Conservation (phyloP, 2,113 vertebrate genomes). For the Dicrurus megarhynchus region DNA sequence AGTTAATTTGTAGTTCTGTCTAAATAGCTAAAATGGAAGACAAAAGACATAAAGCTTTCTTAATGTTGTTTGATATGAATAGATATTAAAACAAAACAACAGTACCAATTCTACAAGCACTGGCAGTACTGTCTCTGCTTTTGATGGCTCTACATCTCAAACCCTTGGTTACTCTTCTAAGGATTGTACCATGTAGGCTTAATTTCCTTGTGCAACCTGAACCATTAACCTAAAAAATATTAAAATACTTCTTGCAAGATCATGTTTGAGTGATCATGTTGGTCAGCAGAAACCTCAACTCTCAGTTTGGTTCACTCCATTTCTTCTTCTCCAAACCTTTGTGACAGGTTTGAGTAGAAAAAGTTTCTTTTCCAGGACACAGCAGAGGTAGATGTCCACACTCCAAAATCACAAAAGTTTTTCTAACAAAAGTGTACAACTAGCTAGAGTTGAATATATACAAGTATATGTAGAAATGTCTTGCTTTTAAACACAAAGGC, state of each 20-base stretch:
- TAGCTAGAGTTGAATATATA: not conserved
- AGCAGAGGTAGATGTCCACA: not conserved
- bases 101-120: not conserved
- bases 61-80: constrained; percentile 13
- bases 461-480: not conserved
- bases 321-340: not conserved
- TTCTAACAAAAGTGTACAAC: not conserved
- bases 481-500: not conserved
- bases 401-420: not conserved
- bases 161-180: not conserved
- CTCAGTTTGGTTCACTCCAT: not conserved
- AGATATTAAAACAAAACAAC: not conserved
- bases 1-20: constrained; percentile 27
- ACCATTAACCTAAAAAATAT: constrained; percentile 45
- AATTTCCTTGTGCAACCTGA: not conserved
- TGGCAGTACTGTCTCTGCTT: not conserved
- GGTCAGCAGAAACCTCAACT: not conserved
- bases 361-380: not conserved
- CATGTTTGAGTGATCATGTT: not conserved
- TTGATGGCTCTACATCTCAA: not conserved
- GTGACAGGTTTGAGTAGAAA: constrained; percentile 25
- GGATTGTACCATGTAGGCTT: not conserved
- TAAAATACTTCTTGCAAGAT: constrained; percentile 9
- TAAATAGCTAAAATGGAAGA: constrained; percentile 27
- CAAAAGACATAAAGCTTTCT: constrained; percentile 3